Evolutionary conservation across 1,140 invertebrate species (phyloP).

Genomic region (Bursaphelenchus mucronatus): DNA sequence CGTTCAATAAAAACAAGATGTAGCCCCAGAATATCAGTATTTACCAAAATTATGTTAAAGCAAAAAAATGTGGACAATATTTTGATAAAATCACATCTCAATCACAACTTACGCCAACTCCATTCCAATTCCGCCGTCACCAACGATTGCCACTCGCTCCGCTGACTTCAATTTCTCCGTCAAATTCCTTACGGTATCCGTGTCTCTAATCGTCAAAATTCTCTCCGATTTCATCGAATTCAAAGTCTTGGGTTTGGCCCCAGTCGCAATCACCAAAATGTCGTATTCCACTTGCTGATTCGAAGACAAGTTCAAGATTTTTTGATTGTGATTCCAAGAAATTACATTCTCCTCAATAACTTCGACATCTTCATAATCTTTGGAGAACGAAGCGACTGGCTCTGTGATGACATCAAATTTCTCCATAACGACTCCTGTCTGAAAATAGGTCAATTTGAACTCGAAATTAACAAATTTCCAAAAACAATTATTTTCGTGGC

Average conservation of each 20-base stretch:
- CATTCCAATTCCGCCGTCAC: constrained; percentile 24
- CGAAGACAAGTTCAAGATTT: neutral
- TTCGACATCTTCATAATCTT: neutral
- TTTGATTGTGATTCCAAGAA: constrained; percentile 14
- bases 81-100: too few relatives aligned
- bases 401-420: constrained; percentile 11
- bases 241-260: constrained; percentile 14
- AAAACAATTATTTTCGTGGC: too few relatives aligned
- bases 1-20: too few relatives aligned
- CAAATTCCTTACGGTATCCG: constrained; percentile 25
- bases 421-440: constrained; percentile 11
- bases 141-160: constrained; percentile 13
- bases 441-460: neutral
- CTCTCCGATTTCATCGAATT: neutral
- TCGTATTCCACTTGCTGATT: constrained; percentile 1
- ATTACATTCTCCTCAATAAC: constrained; percentile 20
- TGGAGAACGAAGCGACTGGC: neutral
- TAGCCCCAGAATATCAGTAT: too few relatives aligned
- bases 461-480: neutral
- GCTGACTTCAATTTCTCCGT: neutral
- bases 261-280: constrained; percentile 19
- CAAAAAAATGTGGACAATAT: too few relatives aligned
- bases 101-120: constrained; percentile 20
- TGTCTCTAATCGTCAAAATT: constrained; percentile 18
- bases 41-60: too few relatives aligned